Evolutionary conservation across 2,113 vertebrate genomes (phyloP).

Genomic region (Vidua chalybeata): DNA sequence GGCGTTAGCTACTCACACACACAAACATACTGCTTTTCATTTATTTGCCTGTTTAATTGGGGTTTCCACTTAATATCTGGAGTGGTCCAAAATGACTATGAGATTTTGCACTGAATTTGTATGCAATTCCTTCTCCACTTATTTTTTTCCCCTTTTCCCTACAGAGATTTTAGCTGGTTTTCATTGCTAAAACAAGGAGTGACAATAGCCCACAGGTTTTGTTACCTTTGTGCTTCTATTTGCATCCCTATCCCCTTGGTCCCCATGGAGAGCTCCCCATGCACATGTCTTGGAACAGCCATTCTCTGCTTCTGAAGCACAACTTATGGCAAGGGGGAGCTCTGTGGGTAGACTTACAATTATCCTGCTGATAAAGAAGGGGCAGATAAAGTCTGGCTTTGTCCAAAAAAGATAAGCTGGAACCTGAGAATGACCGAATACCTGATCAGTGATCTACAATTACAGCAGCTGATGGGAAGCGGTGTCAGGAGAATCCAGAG

Average conservation of each 20-base stretch:
- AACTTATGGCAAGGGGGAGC: not conserved
- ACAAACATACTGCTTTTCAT: not conserved
- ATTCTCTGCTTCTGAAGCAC: constrained; percentile 5
- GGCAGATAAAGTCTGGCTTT: constrained; percentile 39
- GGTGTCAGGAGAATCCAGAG: constrained; percentile 7
- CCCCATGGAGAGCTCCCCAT: not conserved
- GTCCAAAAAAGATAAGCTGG: constrained; percentile 33
- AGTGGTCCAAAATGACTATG: not conserved
- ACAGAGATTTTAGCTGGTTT: not conserved
- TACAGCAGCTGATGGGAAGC: constrained; percentile 42
- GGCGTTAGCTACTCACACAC: not conserved
- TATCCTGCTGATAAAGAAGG: constrained; percentile 13
- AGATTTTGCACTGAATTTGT: not conserved
- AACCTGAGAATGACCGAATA: not conserved
- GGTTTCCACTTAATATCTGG: not conserved
- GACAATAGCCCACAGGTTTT: constrained; percentile 7
- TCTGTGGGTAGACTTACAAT: constrained; percentile 41
- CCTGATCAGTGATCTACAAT: constrained; percentile 15
- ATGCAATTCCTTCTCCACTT: not conserved
- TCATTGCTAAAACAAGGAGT: not conserved
- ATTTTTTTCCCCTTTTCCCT: not conserved
- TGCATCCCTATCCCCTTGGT: not conserved
- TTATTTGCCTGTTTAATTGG: not conserved
- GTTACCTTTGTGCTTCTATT: not conserved
- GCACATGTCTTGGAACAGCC: not conserved